Base-by-base conservation (phyloP, 2,888 invertebrate species). In the Pristionchus entomophagus region DNA sequence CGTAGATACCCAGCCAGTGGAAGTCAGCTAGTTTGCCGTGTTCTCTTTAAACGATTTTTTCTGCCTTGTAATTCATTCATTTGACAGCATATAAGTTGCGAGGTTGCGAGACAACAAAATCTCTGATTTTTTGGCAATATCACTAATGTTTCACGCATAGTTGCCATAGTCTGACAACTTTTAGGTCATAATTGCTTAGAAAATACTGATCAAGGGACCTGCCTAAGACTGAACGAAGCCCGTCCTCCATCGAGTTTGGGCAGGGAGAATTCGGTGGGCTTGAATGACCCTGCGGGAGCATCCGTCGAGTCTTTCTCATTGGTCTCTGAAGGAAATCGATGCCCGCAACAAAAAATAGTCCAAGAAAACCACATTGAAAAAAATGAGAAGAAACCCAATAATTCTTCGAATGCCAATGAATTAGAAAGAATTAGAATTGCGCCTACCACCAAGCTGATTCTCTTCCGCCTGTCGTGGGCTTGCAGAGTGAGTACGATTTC, bases 1-100 rank as follows among this genome's bases (percentile, higher is more conserved):
- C 78, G 81, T 86, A 87, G 29, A 87, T 26, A 35, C 85, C 84
- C 1, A 87, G 8, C 87, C 87, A 87, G 35, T 84, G 78, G 85
- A 86, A 87, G 32, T 87, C 82, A 3, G 84, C 53, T 0, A 87
- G n/a, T n/a, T 82, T 82, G 0, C 82, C 82, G 26, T 59, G 38
- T 12, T 56, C 45, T 38, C 82, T 82, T n/a, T 10, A n/a, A n/a
- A 73, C n/a, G n/a, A n/a, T 3, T 56, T 14, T 14, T 17, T 56
- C 56, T 22, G n/a, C 19, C n/a, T 56, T 56, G 10, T 6, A 14
- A 22, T 56, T 14, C 17, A 56, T 56, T 22, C 22, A 17, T 56
- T 56, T 56, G 56, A 14, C 56, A 56, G n/a, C 19, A 45, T 45
- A 6, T 45, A 45, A 6, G 6, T 6, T 45, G 45, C 45, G 14